Conservation (phyloP, 2,888 invertebrate species). For the Adelphocoris suturalis region DNA sequence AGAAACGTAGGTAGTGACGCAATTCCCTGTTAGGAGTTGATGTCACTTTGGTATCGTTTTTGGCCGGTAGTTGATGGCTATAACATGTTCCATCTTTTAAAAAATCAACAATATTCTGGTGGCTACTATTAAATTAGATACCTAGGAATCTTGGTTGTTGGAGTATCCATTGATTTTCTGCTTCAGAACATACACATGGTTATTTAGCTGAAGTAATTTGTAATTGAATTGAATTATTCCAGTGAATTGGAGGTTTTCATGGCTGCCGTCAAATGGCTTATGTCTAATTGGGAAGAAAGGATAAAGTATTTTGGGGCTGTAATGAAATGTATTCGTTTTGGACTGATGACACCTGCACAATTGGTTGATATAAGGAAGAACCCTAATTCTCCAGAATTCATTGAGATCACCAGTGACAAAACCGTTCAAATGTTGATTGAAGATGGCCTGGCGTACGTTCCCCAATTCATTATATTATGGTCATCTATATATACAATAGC, state of each 20-base stretch:
- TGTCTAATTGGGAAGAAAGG: constrained; percentile 85
- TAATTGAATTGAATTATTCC: constrained; percentile 74
- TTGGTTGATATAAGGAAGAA: constrained; percentile 88
- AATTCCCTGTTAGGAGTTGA: too few species aligned
- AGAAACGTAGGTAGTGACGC: too few species aligned
- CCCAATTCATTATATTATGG: not conserved
- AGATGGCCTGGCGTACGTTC: constrained; percentile 87
- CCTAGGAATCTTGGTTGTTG: too few species aligned
- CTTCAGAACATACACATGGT: too few species aligned
- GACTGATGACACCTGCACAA: constrained; percentile 89
- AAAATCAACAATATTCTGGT: too few species aligned
- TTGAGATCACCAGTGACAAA: constrained; percentile 84
- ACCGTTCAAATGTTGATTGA: constrained; percentile 89
- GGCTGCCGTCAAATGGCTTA: constrained; percentile 89
- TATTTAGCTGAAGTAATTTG: not conserved
- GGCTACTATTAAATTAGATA: too few species aligned
- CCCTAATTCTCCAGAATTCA: constrained; percentile 86
- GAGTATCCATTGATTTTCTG: too few species aligned
- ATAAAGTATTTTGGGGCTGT: constrained; percentile 82
- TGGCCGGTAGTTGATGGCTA: too few species aligned
- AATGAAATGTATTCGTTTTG: constrained; percentile 87
- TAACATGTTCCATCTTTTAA: too few species aligned
- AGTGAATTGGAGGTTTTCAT: constrained; percentile 89
- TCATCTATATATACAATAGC: not conserved
- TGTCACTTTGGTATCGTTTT: too few species aligned